Evolutionary conservation across 1,140 invertebrate genomes (phyloP), one percentile per base, ranked within the genome.

Genomic region (Amphibalanus amphitrite): DNA sequence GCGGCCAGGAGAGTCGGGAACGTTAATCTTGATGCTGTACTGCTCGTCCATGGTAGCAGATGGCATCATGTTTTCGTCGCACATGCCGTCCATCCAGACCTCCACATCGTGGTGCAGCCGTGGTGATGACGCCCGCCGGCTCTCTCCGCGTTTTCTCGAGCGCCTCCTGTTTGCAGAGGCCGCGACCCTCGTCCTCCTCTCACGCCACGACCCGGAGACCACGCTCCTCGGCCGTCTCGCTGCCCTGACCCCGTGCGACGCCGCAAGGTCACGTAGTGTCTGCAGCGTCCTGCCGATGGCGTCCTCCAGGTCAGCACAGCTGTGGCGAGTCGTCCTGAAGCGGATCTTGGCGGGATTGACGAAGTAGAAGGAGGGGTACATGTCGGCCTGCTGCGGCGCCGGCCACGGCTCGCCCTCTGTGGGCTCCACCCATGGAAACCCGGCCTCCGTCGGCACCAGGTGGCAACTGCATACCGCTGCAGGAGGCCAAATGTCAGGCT

Each of bases 1-100:
- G 67, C 71, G 70, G 1, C 33, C 71, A 23, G 74, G 74, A 13
- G 65, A 70, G 47, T 75, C 75, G 26, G 75, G 71, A 59, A 59
- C 70, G 72, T 74, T 69, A 47, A 75, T 74, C 73, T 73, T 75
- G 28, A 75, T 84, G 84, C 85, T 81, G 89, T 88, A 90, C 74
- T 83, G 82, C 80, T 92, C 89, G 77, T 87, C 83, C 85, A 90
- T 90, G 15, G 82, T 73, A n/a, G 85, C 78, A 73, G 84, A 76
- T 0, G 89, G 89, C 65, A 67, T 10, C 28, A 28, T 8, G 71
- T 82, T 82, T 0, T 82, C 79, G 69, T 81, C 79, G 76, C 87
- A 90, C 1, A 79, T 77, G 23, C 77, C 76, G 28, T 78, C 79
- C 23, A 89, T 76, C 26, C 82, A 76, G n/a, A 89, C 79, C 0